phyloP scores from a whole-genome alignment of 1,140 invertebrate species.

The Penaeus indicus region DNA sequence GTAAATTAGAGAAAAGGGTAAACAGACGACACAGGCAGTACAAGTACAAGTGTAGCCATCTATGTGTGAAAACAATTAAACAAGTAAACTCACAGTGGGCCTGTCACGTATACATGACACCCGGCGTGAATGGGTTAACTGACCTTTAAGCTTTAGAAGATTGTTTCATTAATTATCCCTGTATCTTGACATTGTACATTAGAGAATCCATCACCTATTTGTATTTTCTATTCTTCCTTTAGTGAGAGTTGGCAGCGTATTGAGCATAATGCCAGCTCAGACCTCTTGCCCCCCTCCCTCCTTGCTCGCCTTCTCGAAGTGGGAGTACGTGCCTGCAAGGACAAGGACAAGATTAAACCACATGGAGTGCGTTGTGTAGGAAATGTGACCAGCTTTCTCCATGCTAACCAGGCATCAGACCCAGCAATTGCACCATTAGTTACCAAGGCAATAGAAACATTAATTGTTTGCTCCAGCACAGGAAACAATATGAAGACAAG shows the following conservation, averaged over 20 bases:
- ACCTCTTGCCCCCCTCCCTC: slow-evolving; percentile 25
- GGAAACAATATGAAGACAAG: slow-evolving; percentile 86
- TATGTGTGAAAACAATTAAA: no score
- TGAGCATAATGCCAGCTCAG: neutral
- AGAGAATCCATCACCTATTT: no score
- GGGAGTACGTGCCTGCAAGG: slow-evolving; percentile 48
- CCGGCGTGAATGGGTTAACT: no score
- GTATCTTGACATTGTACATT: no score
- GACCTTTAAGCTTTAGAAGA: no score
- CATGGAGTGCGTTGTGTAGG: slow-evolving; percentile 86
- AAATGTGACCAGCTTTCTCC: slow-evolving; percentile 79
- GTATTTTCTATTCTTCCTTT: neutral
- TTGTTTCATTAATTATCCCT: no score
- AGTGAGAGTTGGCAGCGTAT: slow-evolving; percentile 34
- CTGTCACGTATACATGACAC: no score
- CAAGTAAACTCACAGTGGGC: no score
- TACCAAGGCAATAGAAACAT: slow-evolving; percentile 73
- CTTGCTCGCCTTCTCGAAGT: slow-evolving; percentile 32
- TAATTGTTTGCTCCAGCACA: slow-evolving; percentile 78
- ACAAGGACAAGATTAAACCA: slow-evolving; percentile 75
- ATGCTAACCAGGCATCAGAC: slow-evolving; percentile 20
- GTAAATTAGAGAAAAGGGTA: no score
- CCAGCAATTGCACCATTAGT: slow-evolving; percentile 68
- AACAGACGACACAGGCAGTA: no score
- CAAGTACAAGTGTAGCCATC: no score